Evolutionary conservation across 2,888 invertebrate genomes (phyloP).

Genomic region (Sphaerolaimus hirsutus): DNA sequence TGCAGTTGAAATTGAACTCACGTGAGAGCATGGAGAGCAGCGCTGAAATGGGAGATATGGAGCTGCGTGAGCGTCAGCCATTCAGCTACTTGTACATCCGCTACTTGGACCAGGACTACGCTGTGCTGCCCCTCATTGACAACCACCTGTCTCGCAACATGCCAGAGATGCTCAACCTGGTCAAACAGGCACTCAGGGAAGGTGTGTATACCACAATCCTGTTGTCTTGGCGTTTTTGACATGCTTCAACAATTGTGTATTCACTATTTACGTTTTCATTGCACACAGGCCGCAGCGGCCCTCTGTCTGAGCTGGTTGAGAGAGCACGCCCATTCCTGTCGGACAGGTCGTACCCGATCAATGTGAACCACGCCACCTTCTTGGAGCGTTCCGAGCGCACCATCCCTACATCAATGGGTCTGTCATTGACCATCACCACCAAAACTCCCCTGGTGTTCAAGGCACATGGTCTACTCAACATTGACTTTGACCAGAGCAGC

Average conservation of each 20-base stretch:
- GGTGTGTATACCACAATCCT: too few species aligned
- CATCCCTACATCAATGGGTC: conserved; percentile 13
- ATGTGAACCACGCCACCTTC: conserved; percentile 5
- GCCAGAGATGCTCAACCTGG: not conserved
- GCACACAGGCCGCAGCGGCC: too few species aligned
- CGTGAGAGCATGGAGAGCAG: too few species aligned
- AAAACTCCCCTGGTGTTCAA: not conserved
- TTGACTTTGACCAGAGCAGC: not conserved
- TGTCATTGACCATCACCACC: conserved; percentile 7
- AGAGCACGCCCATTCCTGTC: too few species aligned
- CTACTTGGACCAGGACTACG: too few species aligned
- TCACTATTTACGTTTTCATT: too few species aligned
- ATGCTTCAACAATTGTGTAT: too few species aligned
- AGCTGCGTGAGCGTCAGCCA: not conserved
- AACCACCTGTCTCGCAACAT: conserved; percentile 8
- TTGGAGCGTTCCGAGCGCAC: conserved; percentile 7
- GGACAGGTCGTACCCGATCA: too few species aligned
- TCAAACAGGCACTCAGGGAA: too few species aligned
- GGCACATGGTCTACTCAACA: not conserved
- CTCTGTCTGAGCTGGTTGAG: too few species aligned
- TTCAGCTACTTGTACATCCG: too few species aligned
- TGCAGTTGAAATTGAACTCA: not conserved
- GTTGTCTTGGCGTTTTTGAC: too few species aligned
- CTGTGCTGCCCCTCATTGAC: conserved; percentile 14
- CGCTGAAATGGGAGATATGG: not conserved